Percentiles rank a stretch among this genome's conserved stretches.
Evolutionary conservation across 2,113 vertebrate genomes (phyloP).

Genomic region (Rhinopithecus roxellana): DNA sequence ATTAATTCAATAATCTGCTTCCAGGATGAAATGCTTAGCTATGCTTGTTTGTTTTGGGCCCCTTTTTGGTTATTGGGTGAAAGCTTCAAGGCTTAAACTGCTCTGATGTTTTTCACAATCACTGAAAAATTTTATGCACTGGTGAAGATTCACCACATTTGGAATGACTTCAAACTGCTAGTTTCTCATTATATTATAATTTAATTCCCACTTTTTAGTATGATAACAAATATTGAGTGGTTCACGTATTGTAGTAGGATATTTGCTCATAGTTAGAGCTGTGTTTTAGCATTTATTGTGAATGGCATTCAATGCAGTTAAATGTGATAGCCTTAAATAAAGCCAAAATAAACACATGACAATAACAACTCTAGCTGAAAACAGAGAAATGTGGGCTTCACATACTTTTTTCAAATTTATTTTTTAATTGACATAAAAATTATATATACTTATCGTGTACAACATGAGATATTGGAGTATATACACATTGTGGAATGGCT

Average conservation of each 20-base stretch:
- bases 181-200: conserved; percentile 85
- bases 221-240: conserved; percentile 80
- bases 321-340: conserved; percentile 44
- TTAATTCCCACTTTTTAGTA: conserved; percentile 82
- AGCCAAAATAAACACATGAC: not conserved
- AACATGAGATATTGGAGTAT: not conserved
- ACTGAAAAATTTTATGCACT: conserved; percentile 84
- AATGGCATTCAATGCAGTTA: conserved; percentile 67
- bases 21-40: conserved; percentile 85
- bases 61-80: conserved; percentile 81
- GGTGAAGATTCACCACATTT: conserved; percentile 82
- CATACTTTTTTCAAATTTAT: not conserved
- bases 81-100: conserved; percentile 81
- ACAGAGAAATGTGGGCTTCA: not conserved
- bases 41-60: conserved; percentile 81
- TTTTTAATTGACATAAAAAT: not conserved
- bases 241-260: conserved; percentile 73
- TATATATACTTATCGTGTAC: not conserved
- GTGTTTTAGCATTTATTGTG: conserved; percentile 69
- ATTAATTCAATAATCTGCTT: conserved; percentile 89
- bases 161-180: conserved; percentile 81
- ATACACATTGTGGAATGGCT: not conserved
- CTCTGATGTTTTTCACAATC: conserved; percentile 85
- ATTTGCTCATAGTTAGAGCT: conserved; percentile 74
- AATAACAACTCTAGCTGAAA: not conserved